Conservation (phyloP, 23 tunicate genomes). For the Trididemnum miniatum region DNA sequence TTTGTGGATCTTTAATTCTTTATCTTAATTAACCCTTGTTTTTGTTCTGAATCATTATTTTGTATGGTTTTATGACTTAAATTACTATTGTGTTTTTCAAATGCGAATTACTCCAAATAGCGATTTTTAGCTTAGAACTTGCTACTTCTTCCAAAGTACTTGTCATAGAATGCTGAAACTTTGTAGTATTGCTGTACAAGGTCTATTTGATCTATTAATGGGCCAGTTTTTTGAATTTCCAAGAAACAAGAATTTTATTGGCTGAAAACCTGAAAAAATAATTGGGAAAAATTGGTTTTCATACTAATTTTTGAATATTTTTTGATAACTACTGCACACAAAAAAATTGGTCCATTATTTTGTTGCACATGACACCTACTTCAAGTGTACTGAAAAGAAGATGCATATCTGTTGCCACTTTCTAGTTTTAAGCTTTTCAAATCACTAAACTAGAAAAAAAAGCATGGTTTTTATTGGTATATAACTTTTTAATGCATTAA, state of each 20-base stretch:
- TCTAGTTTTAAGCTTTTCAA: no score
- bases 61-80: no score
- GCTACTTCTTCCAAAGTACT: not conserved
- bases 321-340: no score
- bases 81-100: not conserved
- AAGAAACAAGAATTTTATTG: not conserved
- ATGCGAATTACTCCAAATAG: conserved; percentile 1
- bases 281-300: not conserved
- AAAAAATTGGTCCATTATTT: no score
- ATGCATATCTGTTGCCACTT: no score
- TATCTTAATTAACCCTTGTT: no score
- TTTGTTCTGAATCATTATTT: not conserved
- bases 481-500: no score
- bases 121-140: not conserved
- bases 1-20: no score
- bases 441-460: no score
- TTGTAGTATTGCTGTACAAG: not conserved
- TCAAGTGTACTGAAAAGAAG: no score
- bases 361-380: no score
- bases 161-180: not conserved
- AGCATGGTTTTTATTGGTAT: no score
- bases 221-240: not conserved
- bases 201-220: not conserved
- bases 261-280: not conserved
- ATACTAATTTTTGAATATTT: not conserved